Percentiles rank a stretch among this genome's conserved stretches.
phyloP scores from a whole-genome alignment of 1,140 invertebrate genomes.

The Agrilus planipennis region DNA sequence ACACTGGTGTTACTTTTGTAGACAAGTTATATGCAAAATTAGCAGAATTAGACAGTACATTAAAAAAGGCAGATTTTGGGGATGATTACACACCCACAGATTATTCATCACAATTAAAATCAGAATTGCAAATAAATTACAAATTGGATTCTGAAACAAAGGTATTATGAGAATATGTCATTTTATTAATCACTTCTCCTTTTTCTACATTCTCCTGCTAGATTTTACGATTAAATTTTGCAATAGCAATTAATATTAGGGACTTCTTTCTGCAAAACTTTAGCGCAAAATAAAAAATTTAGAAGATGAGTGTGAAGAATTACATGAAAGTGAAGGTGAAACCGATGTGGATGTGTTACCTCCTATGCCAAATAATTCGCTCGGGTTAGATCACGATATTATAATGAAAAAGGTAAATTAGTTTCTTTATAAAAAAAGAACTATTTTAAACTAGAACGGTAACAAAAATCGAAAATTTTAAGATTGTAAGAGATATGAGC shows the following conservation, averaged over 20 bases:
- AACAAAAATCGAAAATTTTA: conserved; percentile 6
- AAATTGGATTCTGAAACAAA: conserved; percentile 37
- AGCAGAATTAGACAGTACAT: conserved; percentile 42
- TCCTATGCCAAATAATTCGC: conserved; percentile 55
- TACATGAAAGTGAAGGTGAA: conserved; percentile 14
- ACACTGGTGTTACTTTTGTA: conserved; percentile 16
- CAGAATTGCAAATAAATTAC: conserved; percentile 36
- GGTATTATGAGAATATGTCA: conserved; percentile 19
- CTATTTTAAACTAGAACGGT: too few relatives aligned
- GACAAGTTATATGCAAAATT: conserved; percentile 41
- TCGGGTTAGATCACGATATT: conserved; percentile 51
- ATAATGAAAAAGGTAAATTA: conserved; percentile 40
- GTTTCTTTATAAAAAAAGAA: background rate
- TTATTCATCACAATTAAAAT: conserved; percentile 33
- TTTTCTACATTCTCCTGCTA: too few relatives aligned
- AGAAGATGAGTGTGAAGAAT: conserved; percentile 32
- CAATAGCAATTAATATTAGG: conserved; percentile 13
- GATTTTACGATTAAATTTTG: conserved; percentile 1
- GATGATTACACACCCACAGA: conserved; percentile 42
- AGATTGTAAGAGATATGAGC: conserved; percentile 15
- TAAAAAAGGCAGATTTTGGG: conserved; percentile 47
- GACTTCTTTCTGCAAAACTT: too few relatives aligned
- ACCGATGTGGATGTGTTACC: conserved; percentile 35
- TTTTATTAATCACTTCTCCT: too few relatives aligned
- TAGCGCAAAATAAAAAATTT: conserved; percentile 41